Evolutionary conservation across 2,888 invertebrate genomes (phyloP), one percentile per base, ranked within the genome.

Genomic region (Mamestra brassicae): DNA sequence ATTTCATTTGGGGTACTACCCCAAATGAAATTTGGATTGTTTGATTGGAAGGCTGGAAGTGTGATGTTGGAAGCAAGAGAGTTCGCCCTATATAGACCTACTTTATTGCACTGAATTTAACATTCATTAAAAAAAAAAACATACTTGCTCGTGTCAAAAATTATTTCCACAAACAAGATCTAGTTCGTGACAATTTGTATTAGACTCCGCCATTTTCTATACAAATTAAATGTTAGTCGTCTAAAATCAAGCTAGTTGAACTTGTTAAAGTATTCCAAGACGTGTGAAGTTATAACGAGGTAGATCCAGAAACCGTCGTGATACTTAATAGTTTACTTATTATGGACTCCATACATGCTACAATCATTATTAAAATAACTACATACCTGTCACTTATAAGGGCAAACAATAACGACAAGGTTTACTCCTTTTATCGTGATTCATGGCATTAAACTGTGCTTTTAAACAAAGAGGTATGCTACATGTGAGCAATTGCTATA

Each of bases 241-340:
- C 88, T 92, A 88, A 90, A 92, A 91, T 92, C 85, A 89, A 88
- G 87, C 89, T 88, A 86, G 81, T 87, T 82, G 87, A 90, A 89
- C 91, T 91, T 90, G 92, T 91, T 92, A 92, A 91, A 92, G 89
- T 92, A 90, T 91, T 89, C 87, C 87, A 84, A 88, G 88, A 89
- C 89, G 93, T 90, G 90, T 90, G 90, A 93, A 93, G 92, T 93
- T 93, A 91, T 93, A 93, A 93, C 93, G 90, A 93, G 92, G 85
- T 87, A 85, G 87, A 85, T 90, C 88, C 85, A 85, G 81, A 82
- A 87, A 89, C 87, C 89, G 87, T 85, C 84, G 85, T 84, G 82
- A 83, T 88, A 88, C 88, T 87, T 90, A 89, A 88, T 89, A 90
- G 88, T 89, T 90, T 66, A 85, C 85, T 80, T 86, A 85, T 71